phyloP scores from a whole-genome alignment of 2,113 vertebrate genomes.

The Ardeotis arabs region DNA sequence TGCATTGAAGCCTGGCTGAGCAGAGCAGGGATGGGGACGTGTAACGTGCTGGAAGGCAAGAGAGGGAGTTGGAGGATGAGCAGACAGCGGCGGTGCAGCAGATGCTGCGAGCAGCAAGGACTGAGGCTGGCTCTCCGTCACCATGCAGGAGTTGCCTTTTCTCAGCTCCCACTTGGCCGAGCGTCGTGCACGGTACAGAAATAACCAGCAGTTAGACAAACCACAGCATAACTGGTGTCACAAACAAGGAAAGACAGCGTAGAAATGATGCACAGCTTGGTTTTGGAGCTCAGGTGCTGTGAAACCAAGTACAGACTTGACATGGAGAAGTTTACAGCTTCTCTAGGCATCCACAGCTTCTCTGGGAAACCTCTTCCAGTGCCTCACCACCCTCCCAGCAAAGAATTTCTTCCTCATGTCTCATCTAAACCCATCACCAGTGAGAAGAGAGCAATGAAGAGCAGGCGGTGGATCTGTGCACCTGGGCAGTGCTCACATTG shows the following conservation, averaged over 20 bases:
- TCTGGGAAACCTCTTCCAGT: too few species aligned
- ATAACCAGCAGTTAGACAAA: not conserved
- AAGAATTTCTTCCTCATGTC: too few species aligned
- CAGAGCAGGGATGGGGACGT: not conserved
- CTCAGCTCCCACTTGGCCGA: not conserved
- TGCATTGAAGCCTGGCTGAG: not conserved
- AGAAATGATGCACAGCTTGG: not conserved
- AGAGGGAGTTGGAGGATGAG: not conserved
- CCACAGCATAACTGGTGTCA: accelerated
- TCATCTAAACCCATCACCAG: not conserved
- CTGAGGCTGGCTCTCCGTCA: not conserved
- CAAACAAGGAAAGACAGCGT: not conserved
- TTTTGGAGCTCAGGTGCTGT: not conserved
- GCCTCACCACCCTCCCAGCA: too few species aligned
- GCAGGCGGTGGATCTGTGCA: accelerated
- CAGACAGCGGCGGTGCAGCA: not conserved
- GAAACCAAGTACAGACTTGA: not conserved
- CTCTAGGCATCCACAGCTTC: too few species aligned
- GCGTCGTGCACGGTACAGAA: not conserved
- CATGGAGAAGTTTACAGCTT: not conserved
- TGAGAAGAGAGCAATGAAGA: too few species aligned
- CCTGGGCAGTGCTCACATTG: not conserved
- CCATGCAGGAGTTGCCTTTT: not conserved
- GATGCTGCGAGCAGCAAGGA: not conserved
- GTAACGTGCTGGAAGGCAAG: not conserved